Evolutionary conservation across 2,797 vertebrate genomes (phyloP), one percentile per base, ranked within the genome.

Genomic region (Enteromius viviparus): DNA sequence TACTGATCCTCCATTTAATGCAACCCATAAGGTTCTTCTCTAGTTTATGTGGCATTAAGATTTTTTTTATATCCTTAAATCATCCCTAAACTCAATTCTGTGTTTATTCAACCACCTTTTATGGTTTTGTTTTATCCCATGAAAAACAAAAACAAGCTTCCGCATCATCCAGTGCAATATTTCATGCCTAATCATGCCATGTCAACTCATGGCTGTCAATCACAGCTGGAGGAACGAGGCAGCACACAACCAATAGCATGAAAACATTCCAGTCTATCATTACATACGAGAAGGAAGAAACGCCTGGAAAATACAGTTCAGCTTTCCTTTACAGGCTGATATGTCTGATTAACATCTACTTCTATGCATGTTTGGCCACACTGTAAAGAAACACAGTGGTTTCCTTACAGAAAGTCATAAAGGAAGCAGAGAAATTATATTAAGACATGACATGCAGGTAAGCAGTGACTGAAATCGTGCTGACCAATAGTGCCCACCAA

Each of bases 1-100:
- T 3, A 70, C 23, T 32, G 51, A 80, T 60, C 40, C 68, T 42
- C 53, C n/a, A 58, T 69, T 80, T 69, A 80, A 40, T 69, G 37
- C 34, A 69, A 42, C 2, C n/a, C 17, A 29, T 58, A 58, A 80
- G 58, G 17, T 68, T 53, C 47, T 68, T 68, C 32, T 53, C 19
- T 64, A 40, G 65, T 58, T 45, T 6, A 80, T 66, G 42, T 58
- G 49, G 65, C n/a, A 68, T 40, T 55, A 68, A 40, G 47, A 79
- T 23, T 40, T 8, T 47, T 34, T 47, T 65, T 34, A 34, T 23
- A n/a, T 34, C 45, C n/a, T 6, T 0, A n/a, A 80, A 58, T 58
- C 17, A 32, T 71, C 53, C 37, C 17, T 14, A 19, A 45, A 45
- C 5, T 6, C 58, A 29, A 15, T 62, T 15, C 4, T 10, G 53